These are phyloP conservation scores for Pseudorectes ferrugineus DNA, from an alignment of 2,113 vertebrate species.

Conservation along the genomic window DNA sequence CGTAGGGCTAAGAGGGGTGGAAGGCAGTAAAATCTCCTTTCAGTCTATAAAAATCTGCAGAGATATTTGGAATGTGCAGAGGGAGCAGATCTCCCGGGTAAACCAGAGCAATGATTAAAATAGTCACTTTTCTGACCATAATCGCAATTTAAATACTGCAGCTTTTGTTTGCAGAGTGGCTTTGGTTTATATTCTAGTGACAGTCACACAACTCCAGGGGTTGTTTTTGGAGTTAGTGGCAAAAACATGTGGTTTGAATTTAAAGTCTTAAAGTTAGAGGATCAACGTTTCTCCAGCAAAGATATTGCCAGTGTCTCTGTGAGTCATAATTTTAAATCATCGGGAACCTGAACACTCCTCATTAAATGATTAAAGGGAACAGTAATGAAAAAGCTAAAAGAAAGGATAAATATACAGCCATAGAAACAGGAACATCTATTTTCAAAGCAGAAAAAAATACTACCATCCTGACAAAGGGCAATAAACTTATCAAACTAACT, in stretches of 20 bases:
- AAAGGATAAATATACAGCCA: constrained; percentile 19
- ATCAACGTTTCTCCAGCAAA: constrained; percentile 12
- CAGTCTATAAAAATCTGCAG: constrained; percentile 66
- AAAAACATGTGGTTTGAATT: constrained; percentile 62
- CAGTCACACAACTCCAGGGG: constrained; percentile 36
- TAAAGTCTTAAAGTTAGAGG: constrained; percentile 43
- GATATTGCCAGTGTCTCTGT: constrained; percentile 41
- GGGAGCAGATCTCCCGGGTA: constrained; percentile 46
- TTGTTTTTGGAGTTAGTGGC: constrained; percentile 23
- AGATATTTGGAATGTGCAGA: constrained; percentile 64
- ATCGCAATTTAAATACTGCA: constrained; percentile 41
- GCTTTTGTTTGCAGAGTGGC: constrained; percentile 50
- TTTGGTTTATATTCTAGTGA: constrained; percentile 57
- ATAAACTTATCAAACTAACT: constrained; percentile 57
- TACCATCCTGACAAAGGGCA: constrained; percentile 54
- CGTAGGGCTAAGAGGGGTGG: constrained; percentile 7
- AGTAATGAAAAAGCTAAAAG: constrained; percentile 42
- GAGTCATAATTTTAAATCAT: constrained; percentile 47
- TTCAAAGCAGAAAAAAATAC: constrained; percentile 46
- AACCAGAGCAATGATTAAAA: constrained; percentile 58
- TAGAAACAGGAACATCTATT: constrained; percentile 37
- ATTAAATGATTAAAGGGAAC: constrained; percentile 55
- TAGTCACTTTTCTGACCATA: constrained; percentile 44
- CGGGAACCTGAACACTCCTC: constrained; percentile 31
- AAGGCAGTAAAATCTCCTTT: constrained; percentile 64